Percentiles rank a stretch among this genome's conserved stretches.
These are phyloP conservation scores for Eupithecia inturbata DNA, from an alignment of 2,888 invertebrate species.

Conservation along the genomic window DNA sequence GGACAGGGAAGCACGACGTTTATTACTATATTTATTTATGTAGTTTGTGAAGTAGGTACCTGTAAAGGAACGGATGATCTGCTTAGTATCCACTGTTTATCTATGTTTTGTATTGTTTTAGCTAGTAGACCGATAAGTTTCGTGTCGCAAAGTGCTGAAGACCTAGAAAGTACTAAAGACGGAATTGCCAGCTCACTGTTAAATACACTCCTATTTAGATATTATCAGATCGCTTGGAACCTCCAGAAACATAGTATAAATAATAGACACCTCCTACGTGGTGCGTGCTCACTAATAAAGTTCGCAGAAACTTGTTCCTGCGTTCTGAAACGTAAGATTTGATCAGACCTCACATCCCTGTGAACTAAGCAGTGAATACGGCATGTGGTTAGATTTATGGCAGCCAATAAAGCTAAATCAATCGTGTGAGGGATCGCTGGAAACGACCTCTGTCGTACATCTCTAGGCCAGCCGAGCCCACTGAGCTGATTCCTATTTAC, in stretches of 20 bases:
- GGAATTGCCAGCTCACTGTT: background rate
- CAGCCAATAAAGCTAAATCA: slow-evolving; percentile 77
- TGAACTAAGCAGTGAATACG: slow-evolving; percentile 41
- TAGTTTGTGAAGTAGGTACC: background rate
- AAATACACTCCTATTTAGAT: background rate
- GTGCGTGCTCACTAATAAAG: background rate
- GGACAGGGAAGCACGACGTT: slow-evolving; percentile 35
- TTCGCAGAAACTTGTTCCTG: slow-evolving; percentile 1
- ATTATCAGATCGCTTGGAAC: background rate
- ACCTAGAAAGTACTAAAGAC: background rate
- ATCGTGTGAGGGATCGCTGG: slow-evolving; percentile 64
- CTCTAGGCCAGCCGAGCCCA: slow-evolving; percentile 54
- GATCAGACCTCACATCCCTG: slow-evolving; percentile 27
- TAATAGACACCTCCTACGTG: background rate
- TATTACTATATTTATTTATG: slow-evolving; percentile 14
- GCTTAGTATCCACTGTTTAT: too few species aligned
- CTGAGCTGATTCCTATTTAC: slow-evolving; percentile 59
- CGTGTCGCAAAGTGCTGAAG: background rate
- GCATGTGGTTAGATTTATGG: slow-evolving; percentile 66
- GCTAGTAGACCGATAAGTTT: too few species aligned
- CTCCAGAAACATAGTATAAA: background rate
- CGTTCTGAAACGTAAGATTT: slow-evolving; percentile 20
- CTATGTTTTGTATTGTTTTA: too few species aligned
- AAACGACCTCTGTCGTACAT: slow-evolving; percentile 65
- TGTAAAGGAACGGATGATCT: too few species aligned